Conservation (phyloP, 2,888 invertebrate genomes). For the Pseudolycoriella hygida region DNA sequence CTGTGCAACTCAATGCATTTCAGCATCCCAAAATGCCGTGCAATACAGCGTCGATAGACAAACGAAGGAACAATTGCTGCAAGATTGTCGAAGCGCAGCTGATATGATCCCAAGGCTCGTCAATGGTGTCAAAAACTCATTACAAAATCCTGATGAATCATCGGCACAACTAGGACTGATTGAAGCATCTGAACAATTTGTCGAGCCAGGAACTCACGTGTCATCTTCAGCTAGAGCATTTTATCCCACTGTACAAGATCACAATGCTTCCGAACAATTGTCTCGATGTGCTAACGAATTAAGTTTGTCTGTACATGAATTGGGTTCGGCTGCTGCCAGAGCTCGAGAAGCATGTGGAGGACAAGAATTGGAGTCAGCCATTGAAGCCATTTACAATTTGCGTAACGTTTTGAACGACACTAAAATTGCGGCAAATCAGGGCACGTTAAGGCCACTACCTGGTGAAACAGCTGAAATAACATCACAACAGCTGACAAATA, state of each 20-base stretch:
- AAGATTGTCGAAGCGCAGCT: constrained; percentile 54
- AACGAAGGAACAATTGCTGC: constrained; percentile 49
- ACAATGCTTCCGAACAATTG: constrained; percentile 56
- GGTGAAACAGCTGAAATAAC: constrained; percentile 54
- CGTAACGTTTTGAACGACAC: constrained; percentile 70
- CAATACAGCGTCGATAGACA: constrained; percentile 39
- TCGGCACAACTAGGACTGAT: constrained; percentile 65
- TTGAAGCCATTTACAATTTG: constrained; percentile 62
- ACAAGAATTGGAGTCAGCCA: constrained; percentile 70
- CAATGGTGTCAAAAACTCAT: constrained; percentile 55
- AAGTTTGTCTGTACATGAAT: constrained; percentile 27
- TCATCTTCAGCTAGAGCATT: constrained; percentile 62
- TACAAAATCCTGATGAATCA: constrained; percentile 50
- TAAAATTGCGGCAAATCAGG: constrained; percentile 52
- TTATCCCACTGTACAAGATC: constrained; percentile 66
- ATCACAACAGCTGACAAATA: constrained; percentile 29
- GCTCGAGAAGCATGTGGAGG: constrained; percentile 66
- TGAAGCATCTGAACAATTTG: constrained; percentile 65
- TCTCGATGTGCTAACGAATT: constrained; percentile 25
- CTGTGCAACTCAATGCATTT: constrained; percentile 79
- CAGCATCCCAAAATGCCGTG: constrained; percentile 68
- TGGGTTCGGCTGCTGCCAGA: constrained; percentile 41
- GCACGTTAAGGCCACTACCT: constrained; percentile 62
- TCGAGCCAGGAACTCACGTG: constrained; percentile 55
- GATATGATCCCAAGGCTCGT: constrained; percentile 68